phyloP scores from a whole-genome alignment of 1,140 invertebrate genomes.

The Ceratosolen fusciceps region DNA sequence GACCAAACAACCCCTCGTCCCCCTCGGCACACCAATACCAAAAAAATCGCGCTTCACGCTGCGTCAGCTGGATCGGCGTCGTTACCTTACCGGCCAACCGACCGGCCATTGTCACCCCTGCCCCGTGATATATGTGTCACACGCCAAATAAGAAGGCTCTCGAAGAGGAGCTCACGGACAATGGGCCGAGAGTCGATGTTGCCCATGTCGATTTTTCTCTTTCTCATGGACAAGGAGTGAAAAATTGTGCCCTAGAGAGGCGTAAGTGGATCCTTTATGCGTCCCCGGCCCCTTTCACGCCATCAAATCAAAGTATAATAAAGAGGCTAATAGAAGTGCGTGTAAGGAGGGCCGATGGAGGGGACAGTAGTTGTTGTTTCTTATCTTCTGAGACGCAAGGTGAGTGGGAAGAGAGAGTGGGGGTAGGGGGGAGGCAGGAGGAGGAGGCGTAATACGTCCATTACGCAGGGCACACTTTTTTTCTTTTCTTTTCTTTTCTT shows the following conservation, averaged over 20 bases:
- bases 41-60: not conserved
- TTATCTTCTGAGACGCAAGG: not conserved
- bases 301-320: not conserved
- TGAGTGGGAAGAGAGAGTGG: no score
- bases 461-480: not conserved
- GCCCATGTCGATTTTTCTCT: conserved; percentile 1
- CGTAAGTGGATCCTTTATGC: conserved; percentile 3
- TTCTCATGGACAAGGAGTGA: not conserved
- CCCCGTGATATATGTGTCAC: conserved; percentile 1
- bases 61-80: conserved; percentile 8
- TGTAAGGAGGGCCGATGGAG: no score
- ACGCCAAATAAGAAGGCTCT: not conserved
- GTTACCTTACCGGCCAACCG: no score
- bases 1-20: not conserved
- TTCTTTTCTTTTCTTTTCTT: not conserved
- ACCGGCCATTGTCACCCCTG: not conserved
- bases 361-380: not conserved
- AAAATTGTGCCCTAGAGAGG: not conserved
- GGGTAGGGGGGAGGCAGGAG: no score
- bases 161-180: not conserved
- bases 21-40: no score
- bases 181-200: not conserved
- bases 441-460: not conserved
- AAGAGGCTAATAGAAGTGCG: not conserved
- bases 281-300: not conserved